Evolutionary conservation across 2,113 vertebrate species (phyloP).

Genomic region (Podocnemis expansa): DNA sequence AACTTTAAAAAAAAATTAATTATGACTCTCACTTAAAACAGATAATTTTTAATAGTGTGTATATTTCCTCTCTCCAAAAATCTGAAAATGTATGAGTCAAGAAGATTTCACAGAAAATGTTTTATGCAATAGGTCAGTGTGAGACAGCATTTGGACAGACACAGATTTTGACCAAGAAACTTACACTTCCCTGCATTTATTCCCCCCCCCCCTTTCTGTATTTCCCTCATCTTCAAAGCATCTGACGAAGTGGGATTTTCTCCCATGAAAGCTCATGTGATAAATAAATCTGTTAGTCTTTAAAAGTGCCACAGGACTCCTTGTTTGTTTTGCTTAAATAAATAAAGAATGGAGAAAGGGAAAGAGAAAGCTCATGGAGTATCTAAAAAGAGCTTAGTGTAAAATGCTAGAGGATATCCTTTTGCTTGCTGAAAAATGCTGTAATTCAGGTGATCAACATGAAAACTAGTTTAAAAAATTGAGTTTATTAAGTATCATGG

Average conservation of each 20-base stretch:
- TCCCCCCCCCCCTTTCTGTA: too few species aligned
- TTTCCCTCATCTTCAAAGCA: too few species aligned
- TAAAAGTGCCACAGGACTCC: too few species aligned
- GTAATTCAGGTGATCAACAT: not conserved
- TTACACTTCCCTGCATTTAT: too few species aligned
- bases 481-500: constrained; percentile 25
- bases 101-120: not conserved
- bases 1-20: not conserved
- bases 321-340: too few species aligned
- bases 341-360: too few species aligned
- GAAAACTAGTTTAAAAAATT: not conserved
- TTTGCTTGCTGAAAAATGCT: not conserved
- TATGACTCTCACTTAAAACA: not conserved
- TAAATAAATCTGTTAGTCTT: too few species aligned
- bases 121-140: not conserved
- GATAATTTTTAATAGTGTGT: not conserved
- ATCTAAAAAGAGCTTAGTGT: not conserved
- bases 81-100: not conserved
- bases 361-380: not conserved
- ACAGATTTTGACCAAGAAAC: not conserved
- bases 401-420: not conserved
- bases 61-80: not conserved
- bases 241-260: too few species aligned
- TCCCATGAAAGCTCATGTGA: too few species aligned
- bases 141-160: not conserved